Evolutionary conservation across 2,888 invertebrate species (phyloP), one percentile per base, ranked within the genome.

Genomic region (Ceramica pisi): DNA sequence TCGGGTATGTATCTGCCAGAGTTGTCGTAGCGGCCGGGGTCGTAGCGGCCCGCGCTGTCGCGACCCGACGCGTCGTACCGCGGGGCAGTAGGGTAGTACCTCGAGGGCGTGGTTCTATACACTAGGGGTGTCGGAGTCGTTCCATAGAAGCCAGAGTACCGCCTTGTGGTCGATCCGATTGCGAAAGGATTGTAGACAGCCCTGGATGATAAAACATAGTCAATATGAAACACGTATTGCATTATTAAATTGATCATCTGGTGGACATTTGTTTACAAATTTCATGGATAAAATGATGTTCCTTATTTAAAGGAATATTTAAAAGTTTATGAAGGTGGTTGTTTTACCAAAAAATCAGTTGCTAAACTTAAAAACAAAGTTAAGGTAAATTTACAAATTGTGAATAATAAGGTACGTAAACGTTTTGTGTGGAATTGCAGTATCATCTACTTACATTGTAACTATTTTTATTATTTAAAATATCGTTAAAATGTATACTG

Each of bases 1-100:
- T 92, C 92, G 26, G 90, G 80, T 66, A 91, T 81, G 87, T 93
- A 92, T 57, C 83, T 87, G 46, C 89, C 89, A 60, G 90, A 88
- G 77, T 90, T 86, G 80, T 92, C 87, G 44, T 86, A 63, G 23
- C 12, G 81, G 65, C 82, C 69, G 5, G 92, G 81, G 73, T 88
- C 82, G 85, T 90, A 89, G 12, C 84, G 81, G 8, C 85, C 80
- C 12, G 81, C 67, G 67, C 71, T 77, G 48, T 86, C 79, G 74
- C 82, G 84, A 70, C 82, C 79, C 7, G 90, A 81, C 38, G 86
- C 62, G 82, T 90, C 78, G 55, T 77, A 73, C 35, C 64, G 53
- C 6, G 57, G 31, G 5, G 46, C 59, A n/a, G 53, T 55, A 55
- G 71, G 55, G 68, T 84, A 84, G 65, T 75, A 79, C 65, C 85